Percentiles rank a stretch among this genome's conserved stretches.
Conservation (phyloP, 2,888 invertebrate species). For the Achlya flavicornis region DNA sequence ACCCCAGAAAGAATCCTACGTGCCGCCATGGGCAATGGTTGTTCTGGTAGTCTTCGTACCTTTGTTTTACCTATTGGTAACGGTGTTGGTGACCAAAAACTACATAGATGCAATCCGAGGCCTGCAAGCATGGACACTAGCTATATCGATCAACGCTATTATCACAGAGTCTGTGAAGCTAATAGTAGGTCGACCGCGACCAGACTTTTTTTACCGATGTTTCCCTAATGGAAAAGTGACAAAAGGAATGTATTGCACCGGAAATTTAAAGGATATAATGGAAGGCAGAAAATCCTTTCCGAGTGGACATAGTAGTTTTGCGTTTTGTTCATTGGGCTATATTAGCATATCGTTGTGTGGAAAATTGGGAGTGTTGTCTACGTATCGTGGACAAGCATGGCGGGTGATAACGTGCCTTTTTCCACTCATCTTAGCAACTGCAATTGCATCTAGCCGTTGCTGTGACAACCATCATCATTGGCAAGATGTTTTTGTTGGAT, state of each 20-base stretch:
- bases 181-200: constrained; percentile 88
- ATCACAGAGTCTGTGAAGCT: constrained; percentile 85
- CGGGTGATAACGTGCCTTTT: constrained; percentile 82
- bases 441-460: constrained; percentile 89
- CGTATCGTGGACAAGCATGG: constrained; percentile 84
- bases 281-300: constrained; percentile 95
- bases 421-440: constrained; percentile 85
- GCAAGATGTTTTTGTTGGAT: constrained; percentile 90
- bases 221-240: constrained; percentile 87
- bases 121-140: constrained; percentile 83
- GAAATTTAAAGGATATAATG: constrained; percentile 81
- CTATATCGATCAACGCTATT: constrained; percentile 85
- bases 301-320: constrained; percentile 92
- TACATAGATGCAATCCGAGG: constrained; percentile 48
- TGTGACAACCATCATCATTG: constrained; percentile 95
- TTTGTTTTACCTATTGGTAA: constrained; percentile 75
- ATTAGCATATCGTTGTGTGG: constrained; percentile 88
- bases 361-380: constrained; percentile 86
- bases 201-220: constrained; percentile 92
- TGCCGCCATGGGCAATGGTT: constrained; percentile 86
- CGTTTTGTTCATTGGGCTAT: constrained; percentile 90
- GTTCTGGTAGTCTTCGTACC: constrained; percentile 85
- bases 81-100: constrained; percentile 45
- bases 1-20: constrained; percentile 86
- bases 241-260: constrained; percentile 85